Evolutionary conservation across 2,113 vertebrate genomes (phyloP), one percentile per base, ranked within the genome.

Genomic region (Pygoscelis antarcticus): DNA sequence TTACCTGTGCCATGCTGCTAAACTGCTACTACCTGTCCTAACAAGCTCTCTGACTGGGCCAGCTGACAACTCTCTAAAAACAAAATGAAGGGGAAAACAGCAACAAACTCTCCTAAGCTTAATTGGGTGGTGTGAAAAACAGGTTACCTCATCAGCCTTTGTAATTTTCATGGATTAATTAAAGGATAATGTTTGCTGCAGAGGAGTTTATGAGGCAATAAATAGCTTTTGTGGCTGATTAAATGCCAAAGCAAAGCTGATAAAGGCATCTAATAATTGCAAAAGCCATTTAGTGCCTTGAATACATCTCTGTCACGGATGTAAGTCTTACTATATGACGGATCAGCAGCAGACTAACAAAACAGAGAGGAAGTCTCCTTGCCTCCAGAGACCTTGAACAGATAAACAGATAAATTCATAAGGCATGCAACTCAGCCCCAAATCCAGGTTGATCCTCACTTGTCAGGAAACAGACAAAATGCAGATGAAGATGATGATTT

Each of bases 101-200:
- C 83, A 72, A 83, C 80, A 89, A 93, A 83, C 42, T 75, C 77
- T 71, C 62, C 51, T 93, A 47, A 75, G 2, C 29, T 68, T 93
- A 87, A 94, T 62, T 80, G 72, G 5, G 42, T 34, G 58, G 55
- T 80, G 90, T 88, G 85, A 95, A 93, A 88, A 93, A 40, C 83
- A 85, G 49, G 77, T 90, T 92, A 93, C 70, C 26, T 83, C 83
- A 87, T 84, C 79, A 95, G 36, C 44, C 75, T 58, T 89, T 91
- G 80, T 94, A 87, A 86, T 89, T 87, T 89, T 94, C 85, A 90
- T 11, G 44, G 85, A 95, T 96, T 97, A 97, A 97, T 97, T 97
- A 96, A 93, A 88, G 58, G 78, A 90, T 96, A 89, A 90, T 77
- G 72, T 90, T 96, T 93, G 47, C 91, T 72, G 80, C 76, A 89